phyloP scores from a whole-genome alignment of 2,797 vertebrate species.

The Eremophila alpestris region DNA sequence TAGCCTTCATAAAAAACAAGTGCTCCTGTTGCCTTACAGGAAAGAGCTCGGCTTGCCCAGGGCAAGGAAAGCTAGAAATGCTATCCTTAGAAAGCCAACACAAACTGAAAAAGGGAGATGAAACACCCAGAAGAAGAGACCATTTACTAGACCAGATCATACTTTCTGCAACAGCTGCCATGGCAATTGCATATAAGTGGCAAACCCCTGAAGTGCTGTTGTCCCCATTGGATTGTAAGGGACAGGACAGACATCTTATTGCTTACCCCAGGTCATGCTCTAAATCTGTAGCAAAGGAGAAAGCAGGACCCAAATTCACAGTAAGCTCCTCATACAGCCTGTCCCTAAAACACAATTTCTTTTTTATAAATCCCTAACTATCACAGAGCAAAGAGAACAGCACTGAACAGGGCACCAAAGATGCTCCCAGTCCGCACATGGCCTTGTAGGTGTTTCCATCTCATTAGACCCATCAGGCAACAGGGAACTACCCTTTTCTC shows the following conservation, averaged over 20 bases:
- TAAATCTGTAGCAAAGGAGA: background rate
- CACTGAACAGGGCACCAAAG: background rate
- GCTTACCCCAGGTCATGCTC: background rate
- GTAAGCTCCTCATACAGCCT: background rate
- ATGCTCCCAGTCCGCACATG: fast-evolving
- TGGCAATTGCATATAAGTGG: background rate
- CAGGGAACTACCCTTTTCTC: background rate
- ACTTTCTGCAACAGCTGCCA: background rate
- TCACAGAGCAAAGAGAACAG: background rate
- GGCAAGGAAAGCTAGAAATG: background rate
- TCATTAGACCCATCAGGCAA: background rate
- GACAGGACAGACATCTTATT: background rate
- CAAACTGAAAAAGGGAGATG: background rate
- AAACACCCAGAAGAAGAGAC: background rate
- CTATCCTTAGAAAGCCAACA: background rate
- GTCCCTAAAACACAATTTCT: background rate
- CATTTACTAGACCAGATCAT: background rate
- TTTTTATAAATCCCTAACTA: background rate
- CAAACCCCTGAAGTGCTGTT: background rate
- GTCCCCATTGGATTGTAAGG: background rate
- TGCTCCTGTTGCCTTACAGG: background rate
- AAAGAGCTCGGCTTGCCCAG: background rate
- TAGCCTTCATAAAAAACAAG: background rate
- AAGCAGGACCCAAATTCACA: background rate
- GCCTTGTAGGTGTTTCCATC: background rate